phyloP scores from a whole-genome alignment of 2,113 vertebrate genomes.

The Channa maculata region DNA sequence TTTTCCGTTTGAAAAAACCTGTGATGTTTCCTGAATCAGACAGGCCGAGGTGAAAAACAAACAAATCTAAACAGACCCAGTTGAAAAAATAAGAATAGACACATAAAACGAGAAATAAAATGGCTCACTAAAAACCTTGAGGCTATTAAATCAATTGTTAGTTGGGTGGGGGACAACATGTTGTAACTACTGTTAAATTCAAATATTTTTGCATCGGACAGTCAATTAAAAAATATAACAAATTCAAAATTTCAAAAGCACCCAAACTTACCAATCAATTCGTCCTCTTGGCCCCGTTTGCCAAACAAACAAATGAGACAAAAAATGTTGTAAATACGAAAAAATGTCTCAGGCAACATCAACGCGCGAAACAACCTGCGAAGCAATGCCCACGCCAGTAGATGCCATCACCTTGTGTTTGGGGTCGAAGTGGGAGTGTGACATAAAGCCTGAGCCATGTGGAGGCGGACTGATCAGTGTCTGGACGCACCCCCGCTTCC shows the following conservation, averaged over 20 bases:
- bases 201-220: neutral
- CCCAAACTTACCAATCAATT: conserved; percentile 57
- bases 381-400: neutral
- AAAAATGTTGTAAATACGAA: neutral
- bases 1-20: conserved; percentile 88
- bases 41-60: conserved; percentile 73
- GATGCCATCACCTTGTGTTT: conserved; percentile 45
- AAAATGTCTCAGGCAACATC: conserved; percentile 7
- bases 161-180: no score
- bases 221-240: neutral
- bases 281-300: neutral
- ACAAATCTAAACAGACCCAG: neutral
- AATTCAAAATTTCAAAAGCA: neutral
- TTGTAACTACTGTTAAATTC: no score
- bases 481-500: conserved; percentile 37
- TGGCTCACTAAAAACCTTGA: no score
- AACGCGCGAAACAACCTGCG: neutral
- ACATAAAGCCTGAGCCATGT: conserved; percentile 41
- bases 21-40: conserved; percentile 86
- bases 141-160: no score
- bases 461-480: conserved; percentile 44
- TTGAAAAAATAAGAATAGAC: neutral
- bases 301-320: conserved; percentile 1
- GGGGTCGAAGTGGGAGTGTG: conserved; percentile 11
- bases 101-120: neutral